phyloP scores from a whole-genome alignment of 2,888 invertebrate genomes.

The Alentia gelatinosa region DNA sequence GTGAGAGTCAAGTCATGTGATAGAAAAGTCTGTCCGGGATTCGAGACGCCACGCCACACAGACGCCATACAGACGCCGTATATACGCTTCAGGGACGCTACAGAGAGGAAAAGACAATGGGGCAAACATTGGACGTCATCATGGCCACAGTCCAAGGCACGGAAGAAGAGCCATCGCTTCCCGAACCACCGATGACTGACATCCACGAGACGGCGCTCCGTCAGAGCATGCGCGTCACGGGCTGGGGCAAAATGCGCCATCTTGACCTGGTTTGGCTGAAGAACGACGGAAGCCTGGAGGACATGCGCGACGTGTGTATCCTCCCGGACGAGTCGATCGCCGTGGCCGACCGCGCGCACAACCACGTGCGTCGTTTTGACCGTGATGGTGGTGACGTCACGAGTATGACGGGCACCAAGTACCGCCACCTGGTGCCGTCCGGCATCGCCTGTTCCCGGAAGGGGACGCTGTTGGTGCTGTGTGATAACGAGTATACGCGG shows the following conservation, averaged over 20 bases:
- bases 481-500: neutral
- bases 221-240: constrained; percentile 12
- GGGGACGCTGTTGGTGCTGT: neutral
- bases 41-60: too few relatives aligned
- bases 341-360: neutral
- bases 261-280: constrained; percentile 6
- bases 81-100: neutral
- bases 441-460: neutral
- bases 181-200: neutral
- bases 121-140: neutral
- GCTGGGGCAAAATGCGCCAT: neutral
- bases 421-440: neutral
- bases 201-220: neutral
- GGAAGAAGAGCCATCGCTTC: neutral
- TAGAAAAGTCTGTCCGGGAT: too few relatives aligned
- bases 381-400: neutral
- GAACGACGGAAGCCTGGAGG: neutral
- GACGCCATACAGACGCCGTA: too few relatives aligned
- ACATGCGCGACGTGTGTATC: neutral
- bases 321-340: neutral
- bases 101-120: neutral
- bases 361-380: neutral
- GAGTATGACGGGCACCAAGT: neutral
- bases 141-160: neutral
- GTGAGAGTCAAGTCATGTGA: too few relatives aligned